phyloP scores from a whole-genome alignment of 2,797 vertebrate genomes.

The Eurystomus glaucurus region DNA sequence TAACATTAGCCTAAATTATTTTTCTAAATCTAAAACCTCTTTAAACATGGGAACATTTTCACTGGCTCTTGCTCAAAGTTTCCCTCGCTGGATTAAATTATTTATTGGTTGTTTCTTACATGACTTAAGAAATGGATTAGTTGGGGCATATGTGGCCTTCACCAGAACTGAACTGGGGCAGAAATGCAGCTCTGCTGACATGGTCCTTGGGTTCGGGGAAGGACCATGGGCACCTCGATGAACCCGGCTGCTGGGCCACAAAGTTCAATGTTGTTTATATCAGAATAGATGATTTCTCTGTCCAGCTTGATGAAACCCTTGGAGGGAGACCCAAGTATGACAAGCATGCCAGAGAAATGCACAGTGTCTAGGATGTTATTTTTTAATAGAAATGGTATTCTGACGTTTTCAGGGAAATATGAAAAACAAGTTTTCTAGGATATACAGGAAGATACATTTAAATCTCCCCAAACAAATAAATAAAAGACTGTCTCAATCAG shows the following conservation, averaged over 20 bases:
- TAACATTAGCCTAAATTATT: background rate
- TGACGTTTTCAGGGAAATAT: background rate
- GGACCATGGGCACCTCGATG: accelerated
- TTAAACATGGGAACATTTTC: background rate
- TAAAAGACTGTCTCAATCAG: background rate
- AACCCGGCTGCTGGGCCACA: background rate
- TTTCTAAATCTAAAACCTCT: background rate
- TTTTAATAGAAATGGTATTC: background rate
- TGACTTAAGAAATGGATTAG: background rate
- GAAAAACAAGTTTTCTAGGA: background rate
- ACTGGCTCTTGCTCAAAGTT: background rate
- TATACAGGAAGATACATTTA: background rate
- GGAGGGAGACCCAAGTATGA: background rate
- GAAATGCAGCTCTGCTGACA: background rate
- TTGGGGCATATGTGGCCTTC: background rate
- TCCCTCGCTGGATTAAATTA: background rate
- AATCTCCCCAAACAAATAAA: background rate
- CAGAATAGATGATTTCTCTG: background rate
- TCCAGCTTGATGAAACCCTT: background rate
- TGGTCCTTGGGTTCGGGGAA: background rate
- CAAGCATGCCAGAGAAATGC: background rate
- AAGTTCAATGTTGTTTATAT: background rate
- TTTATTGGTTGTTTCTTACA: background rate
- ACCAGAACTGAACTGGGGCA: background rate
- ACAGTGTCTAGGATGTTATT: background rate